These are phyloP conservation scores for Cariama cristata DNA, from an alignment of 2,113 vertebrate species.

Conservation along the genomic window DNA sequence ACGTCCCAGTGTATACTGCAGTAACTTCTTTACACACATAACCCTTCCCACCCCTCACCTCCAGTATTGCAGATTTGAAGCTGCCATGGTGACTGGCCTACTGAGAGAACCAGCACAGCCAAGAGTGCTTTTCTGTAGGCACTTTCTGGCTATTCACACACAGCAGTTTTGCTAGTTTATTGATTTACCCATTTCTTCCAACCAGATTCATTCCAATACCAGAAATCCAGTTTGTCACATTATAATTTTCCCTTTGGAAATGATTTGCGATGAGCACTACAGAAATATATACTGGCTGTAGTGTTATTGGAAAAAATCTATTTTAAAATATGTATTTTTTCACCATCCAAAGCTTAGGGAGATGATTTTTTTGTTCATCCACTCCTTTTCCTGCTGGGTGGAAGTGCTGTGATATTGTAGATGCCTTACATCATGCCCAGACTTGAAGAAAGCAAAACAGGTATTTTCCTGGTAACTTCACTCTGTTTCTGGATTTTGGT, in stretches of 20 bases:
- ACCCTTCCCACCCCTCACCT: background rate
- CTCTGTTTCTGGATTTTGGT: background rate
- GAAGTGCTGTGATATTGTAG: background rate
- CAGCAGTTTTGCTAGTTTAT: constrained; percentile 32
- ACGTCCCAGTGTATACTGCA: background rate
- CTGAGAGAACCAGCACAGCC: background rate
- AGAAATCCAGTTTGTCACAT: constrained; percentile 67
- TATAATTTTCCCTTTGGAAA: constrained; percentile 52
- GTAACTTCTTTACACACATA: background rate
- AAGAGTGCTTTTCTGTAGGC: background rate
- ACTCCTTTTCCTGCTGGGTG: background rate
- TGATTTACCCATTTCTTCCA: constrained; percentile 64
- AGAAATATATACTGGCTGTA: background rate
- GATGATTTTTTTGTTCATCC: background rate
- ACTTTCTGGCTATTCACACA: background rate
- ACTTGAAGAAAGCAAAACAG: background rate
- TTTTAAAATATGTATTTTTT: background rate
- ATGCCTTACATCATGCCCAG: background rate
- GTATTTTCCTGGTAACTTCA: background rate
- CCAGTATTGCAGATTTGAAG: background rate
- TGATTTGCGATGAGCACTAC: constrained; percentile 44
- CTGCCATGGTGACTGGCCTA: background rate
- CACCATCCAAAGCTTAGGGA: background rate
- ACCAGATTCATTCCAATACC: constrained; percentile 42
- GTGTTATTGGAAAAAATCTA: background rate